These are phyloP conservation scores for Aplochiton taeniatus DNA, from an alignment of 2,797 vertebrate species.

Conservation along the genomic window DNA sequence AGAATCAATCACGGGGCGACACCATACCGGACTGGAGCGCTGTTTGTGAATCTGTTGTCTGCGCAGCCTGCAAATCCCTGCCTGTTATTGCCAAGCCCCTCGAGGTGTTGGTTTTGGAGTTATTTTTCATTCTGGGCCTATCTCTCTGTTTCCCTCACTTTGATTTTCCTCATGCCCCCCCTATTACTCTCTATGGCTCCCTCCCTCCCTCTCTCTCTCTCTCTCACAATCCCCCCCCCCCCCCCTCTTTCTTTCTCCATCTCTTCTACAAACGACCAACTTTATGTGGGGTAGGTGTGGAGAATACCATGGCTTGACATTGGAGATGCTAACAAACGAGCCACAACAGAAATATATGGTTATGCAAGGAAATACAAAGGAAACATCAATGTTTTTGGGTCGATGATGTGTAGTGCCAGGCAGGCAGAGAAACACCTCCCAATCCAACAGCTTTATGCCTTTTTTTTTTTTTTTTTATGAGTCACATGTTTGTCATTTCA, in stretches of 20 bases:
- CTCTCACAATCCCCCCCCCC: neutral
- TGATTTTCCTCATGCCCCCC: constrained; percentile 23
- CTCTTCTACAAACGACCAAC: constrained; percentile 28
- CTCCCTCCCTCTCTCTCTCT: constrained; percentile 32
- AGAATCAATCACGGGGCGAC: constrained; percentile 74
- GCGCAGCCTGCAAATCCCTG: constrained; percentile 60
- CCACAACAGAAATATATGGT: constrained; percentile 2
- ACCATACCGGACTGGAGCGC: constrained; percentile 65
- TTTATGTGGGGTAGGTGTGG: constrained; percentile 54
- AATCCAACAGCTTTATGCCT: constrained; percentile 29
- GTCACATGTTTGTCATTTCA: constrained; percentile 35
- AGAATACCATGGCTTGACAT: constrained; percentile 50
- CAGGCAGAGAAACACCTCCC: constrained; percentile 22
- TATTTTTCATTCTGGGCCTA: constrained; percentile 68
- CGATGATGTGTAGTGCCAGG: constrained; percentile 1
- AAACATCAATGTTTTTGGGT: constrained; percentile 41
- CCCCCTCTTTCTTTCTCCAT: neutral
- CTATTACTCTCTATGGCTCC: constrained; percentile 22
- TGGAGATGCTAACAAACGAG: constrained; percentile 53
- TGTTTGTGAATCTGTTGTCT: constrained; percentile 74
- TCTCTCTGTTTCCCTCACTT: constrained; percentile 39
- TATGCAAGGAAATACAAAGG: constrained; percentile 52
- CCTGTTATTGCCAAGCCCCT: constrained; percentile 68
- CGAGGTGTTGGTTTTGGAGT: constrained; percentile 65
- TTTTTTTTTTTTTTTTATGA: constrained; percentile 24